Percentiles rank a stretch among this genome's conserved stretches.
Evolutionary conservation across 2,113 vertebrate genomes (phyloP).

Genomic region (Polypterus senegalus): DNA sequence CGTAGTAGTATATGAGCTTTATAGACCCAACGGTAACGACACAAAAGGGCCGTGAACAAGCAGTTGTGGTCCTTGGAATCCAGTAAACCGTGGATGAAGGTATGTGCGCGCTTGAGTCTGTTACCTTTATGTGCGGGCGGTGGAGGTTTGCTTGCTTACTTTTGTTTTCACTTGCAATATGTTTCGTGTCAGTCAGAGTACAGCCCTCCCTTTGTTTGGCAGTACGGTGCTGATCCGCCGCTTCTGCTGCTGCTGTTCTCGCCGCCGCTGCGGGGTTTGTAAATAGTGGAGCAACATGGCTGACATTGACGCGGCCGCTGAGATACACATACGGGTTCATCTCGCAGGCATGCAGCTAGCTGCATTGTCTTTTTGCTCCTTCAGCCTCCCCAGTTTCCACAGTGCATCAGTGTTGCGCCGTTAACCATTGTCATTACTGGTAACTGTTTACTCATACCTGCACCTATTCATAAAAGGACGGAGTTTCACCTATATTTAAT

Average conservation of each 20-base stretch:
- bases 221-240: conserved; percentile 28
- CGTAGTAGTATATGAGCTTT: conserved; percentile 1
- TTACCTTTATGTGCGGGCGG: conserved; percentile 9
- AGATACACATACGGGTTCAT: background rate
- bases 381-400: too few relatives aligned
- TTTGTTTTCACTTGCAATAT: conserved; percentile 16
- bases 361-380: too few relatives aligned
- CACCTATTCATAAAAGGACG: too few relatives aligned
- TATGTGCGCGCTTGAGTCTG: conserved; percentile 1
- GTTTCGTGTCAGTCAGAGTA: conserved; percentile 24
- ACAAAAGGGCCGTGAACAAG: conserved; percentile 19
- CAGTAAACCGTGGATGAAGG: conserved; percentile 3
- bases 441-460: too few relatives aligned
- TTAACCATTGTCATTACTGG: too few relatives aligned
- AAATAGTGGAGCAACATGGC: conserved; percentile 63
- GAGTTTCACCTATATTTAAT: too few relatives aligned
- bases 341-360: background rate
- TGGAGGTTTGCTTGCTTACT: conserved; percentile 13
- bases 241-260: conserved; percentile 35
- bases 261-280: conserved; percentile 36
- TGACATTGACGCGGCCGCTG: conserved; percentile 47
- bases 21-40: conserved; percentile 31
- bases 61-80: conserved; percentile 29
- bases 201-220: conserved; percentile 41
- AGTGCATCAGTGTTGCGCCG: too few relatives aligned